These are phyloP conservation scores for Ypsolopha scabrella DNA, from an alignment of 2,888 invertebrate species.

Conservation along the genomic window DNA sequence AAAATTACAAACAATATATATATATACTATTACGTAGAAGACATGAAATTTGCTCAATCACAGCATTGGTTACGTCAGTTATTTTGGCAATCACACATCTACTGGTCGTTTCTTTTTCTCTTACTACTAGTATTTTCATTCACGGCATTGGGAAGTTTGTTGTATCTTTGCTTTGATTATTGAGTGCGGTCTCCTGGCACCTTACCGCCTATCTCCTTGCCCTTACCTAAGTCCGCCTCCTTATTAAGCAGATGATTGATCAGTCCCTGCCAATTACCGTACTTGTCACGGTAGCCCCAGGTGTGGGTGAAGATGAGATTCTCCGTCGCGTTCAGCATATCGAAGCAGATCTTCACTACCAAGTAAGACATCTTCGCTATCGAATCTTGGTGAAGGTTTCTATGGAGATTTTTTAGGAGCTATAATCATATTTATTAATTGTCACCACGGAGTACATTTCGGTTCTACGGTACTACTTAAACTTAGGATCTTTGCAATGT, in stretches of 20 bases:
- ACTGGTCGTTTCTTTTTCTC: no score
- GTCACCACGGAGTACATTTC: no score
- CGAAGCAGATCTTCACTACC: slow-evolving; percentile 48
- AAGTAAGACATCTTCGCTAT: slow-evolving; percentile 55
- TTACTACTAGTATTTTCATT: not conserved
- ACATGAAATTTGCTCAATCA: no score
- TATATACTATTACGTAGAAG: no score
- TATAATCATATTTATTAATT: no score
- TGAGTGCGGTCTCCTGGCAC: not conserved
- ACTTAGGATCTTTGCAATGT: no score
- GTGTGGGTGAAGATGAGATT: slow-evolving; percentile 42
- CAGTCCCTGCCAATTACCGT: slow-evolving; percentile 54
- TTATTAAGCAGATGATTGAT: slow-evolving; percentile 43
- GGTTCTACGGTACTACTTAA: no score
- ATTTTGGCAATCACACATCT: not conserved
- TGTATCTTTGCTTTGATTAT: no score
- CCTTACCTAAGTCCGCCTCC: slow-evolving; percentile 48
- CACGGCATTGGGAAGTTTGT: no score
- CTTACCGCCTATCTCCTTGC: not conserved
- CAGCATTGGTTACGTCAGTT: no score
- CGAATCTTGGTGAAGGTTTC: slow-evolving; percentile 50
- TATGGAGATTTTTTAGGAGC: slow-evolving; percentile 11
- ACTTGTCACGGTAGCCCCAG: slow-evolving; percentile 53
- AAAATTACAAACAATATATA: no score
- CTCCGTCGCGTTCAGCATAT: slow-evolving; percentile 52